Evolutionary conservation across 2,797 vertebrate genomes (phyloP).

Genomic region (Graptemys geographica): DNA sequence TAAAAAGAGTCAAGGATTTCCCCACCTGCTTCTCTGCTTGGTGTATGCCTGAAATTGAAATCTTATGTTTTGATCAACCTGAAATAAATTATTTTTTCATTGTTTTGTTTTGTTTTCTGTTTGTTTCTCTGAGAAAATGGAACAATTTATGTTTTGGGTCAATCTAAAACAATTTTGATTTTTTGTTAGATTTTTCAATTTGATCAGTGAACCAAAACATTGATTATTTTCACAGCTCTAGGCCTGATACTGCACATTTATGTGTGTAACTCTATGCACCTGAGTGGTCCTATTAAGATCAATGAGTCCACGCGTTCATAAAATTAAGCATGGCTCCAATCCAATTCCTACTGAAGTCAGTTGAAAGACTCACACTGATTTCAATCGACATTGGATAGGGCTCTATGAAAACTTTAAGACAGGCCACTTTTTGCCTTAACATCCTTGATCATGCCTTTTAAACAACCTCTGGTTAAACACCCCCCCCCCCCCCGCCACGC

Average conservation of each 20-base stretch:
- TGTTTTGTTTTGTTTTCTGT: not conserved
- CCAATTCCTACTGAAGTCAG: not conserved
- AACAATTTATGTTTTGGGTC: not conserved
- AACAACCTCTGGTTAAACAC: fast-evolving
- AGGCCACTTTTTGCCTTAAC: fast-evolving
- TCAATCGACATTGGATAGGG: fast-evolving
- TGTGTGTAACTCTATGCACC: not conserved
- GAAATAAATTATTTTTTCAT: not conserved
- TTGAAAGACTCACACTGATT: not conserved
- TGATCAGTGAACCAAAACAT: not conserved
- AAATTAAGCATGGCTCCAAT: not conserved
- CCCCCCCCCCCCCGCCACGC: no score
- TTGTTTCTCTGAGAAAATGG: not conserved
- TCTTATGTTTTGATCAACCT: not conserved
- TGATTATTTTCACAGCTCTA: not conserved
- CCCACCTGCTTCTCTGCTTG: not conserved
- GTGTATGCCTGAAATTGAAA: not conserved
- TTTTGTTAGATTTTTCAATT: not conserved
- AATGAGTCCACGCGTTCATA: fast-evolving
- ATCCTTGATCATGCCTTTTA: not conserved
- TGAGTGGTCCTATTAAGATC: not conserved
- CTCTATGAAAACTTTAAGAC: not conserved
- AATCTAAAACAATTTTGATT: not conserved
- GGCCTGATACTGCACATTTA: not conserved
- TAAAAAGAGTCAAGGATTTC: not conserved